A percentile compares a stretch with the other conserved stretches of the same genome.
These are phyloP conservation scores for Callipepla squamata DNA, from an alignment of 2,113 vertebrate genomes.

Conservation along the genomic window DNA sequence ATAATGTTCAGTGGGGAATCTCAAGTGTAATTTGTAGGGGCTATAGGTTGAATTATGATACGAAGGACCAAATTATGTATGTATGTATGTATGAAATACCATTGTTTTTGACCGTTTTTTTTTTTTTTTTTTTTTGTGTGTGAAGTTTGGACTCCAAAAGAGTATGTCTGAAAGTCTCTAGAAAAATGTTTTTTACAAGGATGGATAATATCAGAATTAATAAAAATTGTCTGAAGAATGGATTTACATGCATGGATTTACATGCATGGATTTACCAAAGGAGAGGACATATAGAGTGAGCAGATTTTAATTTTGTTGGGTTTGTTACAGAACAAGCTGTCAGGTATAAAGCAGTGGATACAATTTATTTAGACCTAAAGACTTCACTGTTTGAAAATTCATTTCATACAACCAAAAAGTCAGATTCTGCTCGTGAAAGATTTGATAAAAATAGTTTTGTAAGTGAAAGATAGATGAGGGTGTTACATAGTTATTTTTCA, in stretches of 20 bases:
- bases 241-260: neutral
- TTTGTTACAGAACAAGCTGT: neutral
- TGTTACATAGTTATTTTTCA: neutral
- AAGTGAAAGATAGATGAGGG: neutral
- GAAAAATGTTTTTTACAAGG: neutral
- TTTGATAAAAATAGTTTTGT: neutral
- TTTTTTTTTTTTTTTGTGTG: neutral
- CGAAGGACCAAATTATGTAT: neutral
- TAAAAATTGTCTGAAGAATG: neutral
- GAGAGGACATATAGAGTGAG: neutral
- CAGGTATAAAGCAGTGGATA: neutral
- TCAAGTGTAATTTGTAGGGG: neutral
- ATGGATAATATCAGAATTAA: neutral
- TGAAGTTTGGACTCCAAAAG: neutral
- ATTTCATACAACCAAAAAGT: neutral
- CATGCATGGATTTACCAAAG: neutral
- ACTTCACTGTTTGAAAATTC: neutral
- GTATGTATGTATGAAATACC: neutral
- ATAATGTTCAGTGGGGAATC: neutral
- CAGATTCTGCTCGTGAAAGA: conserved; percentile 11
- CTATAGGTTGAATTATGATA: neutral
- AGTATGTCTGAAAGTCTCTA: neutral
- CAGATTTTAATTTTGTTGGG: neutral
- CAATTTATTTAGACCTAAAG: conserved; percentile 21
- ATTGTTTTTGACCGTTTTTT: neutral